Conservation (phyloP, 2,113 vertebrate species). For the Aegithalos caudatus region DNA sequence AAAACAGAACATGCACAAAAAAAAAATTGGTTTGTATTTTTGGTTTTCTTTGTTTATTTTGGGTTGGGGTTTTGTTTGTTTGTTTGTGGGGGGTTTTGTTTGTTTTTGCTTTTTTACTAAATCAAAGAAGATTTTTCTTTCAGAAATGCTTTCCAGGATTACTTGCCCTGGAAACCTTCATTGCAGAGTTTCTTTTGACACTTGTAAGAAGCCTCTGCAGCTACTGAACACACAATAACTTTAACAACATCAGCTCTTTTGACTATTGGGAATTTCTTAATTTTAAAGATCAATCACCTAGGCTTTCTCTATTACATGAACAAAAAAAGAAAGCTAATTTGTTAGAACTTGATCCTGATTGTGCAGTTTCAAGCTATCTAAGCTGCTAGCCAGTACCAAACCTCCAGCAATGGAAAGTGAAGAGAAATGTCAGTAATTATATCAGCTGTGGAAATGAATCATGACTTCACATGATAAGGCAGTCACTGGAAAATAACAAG, state of each 20-base stretch:
- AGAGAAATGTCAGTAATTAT: neutral
- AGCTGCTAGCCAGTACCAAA: neutral
- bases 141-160: neutral
- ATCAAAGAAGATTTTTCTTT: neutral
- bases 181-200: neutral
- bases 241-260: neutral
- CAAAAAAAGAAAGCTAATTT: neutral
- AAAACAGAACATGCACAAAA: neutral
- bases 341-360: neutral
- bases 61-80: neutral
- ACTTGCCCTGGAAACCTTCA: neutral
- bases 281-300: neutral
- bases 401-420: neutral
- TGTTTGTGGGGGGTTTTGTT: rapidly evolving
- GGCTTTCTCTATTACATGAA: neutral
- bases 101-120: neutral
- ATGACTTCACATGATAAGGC: neutral
- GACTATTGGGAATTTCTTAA: neutral
- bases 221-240: neutral
- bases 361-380: neutral
- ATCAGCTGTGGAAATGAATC: neutral
- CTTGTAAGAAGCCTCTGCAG: neutral
- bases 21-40: neutral
- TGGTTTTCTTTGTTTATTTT: neutral
- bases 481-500: neutral